phyloP scores from a whole-genome alignment of 2,113 vertebrate species.

The Oncorhynchus keta region DNA sequence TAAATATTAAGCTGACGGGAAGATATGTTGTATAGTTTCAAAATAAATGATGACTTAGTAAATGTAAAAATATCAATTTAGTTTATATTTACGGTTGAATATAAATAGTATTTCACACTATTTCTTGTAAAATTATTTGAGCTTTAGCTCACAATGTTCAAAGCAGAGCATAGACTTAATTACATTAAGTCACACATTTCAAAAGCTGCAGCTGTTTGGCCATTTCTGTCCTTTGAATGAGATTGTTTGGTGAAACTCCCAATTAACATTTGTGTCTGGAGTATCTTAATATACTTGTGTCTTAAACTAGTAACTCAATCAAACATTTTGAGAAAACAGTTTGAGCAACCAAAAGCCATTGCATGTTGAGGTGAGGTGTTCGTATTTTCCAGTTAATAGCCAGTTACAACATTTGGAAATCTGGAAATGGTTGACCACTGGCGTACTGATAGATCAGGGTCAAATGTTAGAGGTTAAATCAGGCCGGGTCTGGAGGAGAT shows the following conservation, averaged over 20 bases:
- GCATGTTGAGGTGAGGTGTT: too few species aligned
- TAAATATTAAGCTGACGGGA: not conserved
- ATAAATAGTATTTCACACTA: too few species aligned
- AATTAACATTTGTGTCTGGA: too few species aligned
- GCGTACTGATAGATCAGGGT: constrained; percentile 52
- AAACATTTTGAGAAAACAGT: too few species aligned
- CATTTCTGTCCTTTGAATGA: not conserved
- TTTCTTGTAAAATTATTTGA: too few species aligned
- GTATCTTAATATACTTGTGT: too few species aligned
- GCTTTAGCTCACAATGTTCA: too few species aligned
- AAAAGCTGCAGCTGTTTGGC: not conserved
- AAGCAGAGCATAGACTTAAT: too few species aligned
- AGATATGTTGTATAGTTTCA: not conserved
- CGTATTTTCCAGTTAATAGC: constrained; percentile 48
- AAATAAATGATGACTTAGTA: not conserved
- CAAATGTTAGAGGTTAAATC: constrained; percentile 58
- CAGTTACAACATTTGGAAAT: constrained; percentile 57
- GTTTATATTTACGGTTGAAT: not conserved
- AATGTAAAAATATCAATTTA: not conserved
- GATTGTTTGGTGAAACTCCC: not conserved
- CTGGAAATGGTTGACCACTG: constrained; percentile 67
- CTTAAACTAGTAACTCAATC: too few species aligned
- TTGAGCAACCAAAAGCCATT: too few species aligned
- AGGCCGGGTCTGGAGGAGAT: constrained; percentile 44
- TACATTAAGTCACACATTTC: too few species aligned